Base-by-base conservation (phyloP, 1,140 invertebrate species). In the Scaptodrosophila lebanonensis region DNA sequence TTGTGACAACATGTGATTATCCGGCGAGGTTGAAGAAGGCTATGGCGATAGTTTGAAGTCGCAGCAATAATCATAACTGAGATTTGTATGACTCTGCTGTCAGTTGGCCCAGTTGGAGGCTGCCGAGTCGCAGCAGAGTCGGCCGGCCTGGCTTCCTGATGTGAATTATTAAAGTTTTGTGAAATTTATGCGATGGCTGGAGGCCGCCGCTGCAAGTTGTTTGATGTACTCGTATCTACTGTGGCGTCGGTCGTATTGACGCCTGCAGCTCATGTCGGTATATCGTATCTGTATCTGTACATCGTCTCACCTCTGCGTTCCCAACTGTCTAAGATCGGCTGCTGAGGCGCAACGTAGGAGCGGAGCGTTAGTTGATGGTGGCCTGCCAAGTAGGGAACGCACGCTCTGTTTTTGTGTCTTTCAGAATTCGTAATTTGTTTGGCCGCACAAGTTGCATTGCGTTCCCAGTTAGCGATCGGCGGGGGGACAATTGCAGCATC, bases 31-130 rank as follows among this genome's bases (percentile, higher is more conserved):
- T 22, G 62, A 40, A 18, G 48, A 22, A 30, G 27, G 42, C 50
- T 54, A 40, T 43, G 57, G 76, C 75, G 76, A 82, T 66, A 82
- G 75, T 83, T 82, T 82, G 83, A 83, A 82, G 83, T 82, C 75
- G 75, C 27, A 48, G 75, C 76, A 82, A 82, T 82, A 82, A 82
- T 82, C 75, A 82, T 82, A 82, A 82, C 75, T 82, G 75, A 83
- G 75, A 82, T 82, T 82, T 82, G 75, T 82, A 79, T 75, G 75
- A 82, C 75, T 82, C 57, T 82, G 76, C 83, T 63, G 57, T 33
- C 32, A 13, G 32, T 3, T 8, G 32, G 3, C 32, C 8, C 3
- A 25, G 22, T 25, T 25, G 22, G 3, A 25, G 8, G 52, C 30
- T 51, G 36, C 27, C 45, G 45, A 38, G 51, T 57, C 48, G 63